Base-by-base conservation (phyloP, 2,888 invertebrate species). In the Hypomecis punctinalis region DNA sequence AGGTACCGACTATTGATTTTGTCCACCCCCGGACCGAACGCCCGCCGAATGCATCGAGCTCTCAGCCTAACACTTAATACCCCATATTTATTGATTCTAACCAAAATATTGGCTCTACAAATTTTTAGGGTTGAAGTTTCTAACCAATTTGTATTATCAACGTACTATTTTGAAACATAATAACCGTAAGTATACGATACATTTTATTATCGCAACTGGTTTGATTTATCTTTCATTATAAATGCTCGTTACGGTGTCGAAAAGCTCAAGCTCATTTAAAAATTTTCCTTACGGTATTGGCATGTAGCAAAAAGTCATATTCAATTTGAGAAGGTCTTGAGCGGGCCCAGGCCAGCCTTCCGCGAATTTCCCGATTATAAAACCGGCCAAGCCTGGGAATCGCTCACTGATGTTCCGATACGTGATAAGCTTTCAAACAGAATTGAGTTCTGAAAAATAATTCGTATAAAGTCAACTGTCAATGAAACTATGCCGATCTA, bases 1-100 rank as follows among this genome's bases (percentile, higher is more conserved):
- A 84, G 87, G 85, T 84, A 83, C 81, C 82, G 84, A 89, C 85
- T 92, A 93, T 93, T 90, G 92, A 93, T 93, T 92, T 92, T 91
- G 89, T 90, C 88, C 92, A 89, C 92, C 91, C 91, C 91, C 59
- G 85, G 85, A 84, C 83, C 87, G 81, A 78, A 80, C 81, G 76
- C 81, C 80, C 82, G 79, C 82, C 82, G 82, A 88, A 86, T 89
- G 86, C 86, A 86, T 79, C 79, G 79, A 76, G 74, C 77, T 76
- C 79, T 76, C 78, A 75, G 78, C 78, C 77, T 81, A 79, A 79
- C 73, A 79, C 78, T 84, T 86, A 84, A 84, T 83, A 80, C 80
- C 76, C 61, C 75, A 78, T 83, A 82, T 86, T 86, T 87, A 89
- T 86, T 82, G 83, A 85, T 80, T 78, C 72, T 71, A 75, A 70